phyloP scores from a whole-genome alignment of 53 echinoderm and acorn worm genomes.

The Stichopus horrens region DNA sequence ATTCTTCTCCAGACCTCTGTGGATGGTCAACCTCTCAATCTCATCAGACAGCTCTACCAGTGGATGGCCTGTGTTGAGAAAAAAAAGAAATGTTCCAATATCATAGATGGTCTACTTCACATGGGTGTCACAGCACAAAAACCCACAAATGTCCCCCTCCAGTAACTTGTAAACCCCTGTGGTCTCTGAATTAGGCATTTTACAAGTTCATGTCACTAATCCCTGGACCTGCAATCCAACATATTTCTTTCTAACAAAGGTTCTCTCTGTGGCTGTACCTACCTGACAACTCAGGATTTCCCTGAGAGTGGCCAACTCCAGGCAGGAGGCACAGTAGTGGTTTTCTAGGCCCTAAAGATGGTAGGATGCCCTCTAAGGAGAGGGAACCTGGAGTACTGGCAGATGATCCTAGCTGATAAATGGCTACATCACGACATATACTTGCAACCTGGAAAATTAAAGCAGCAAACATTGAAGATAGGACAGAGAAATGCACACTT shows the following conservation, averaged over 20 bases:
- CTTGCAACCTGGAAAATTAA: conserved; percentile 45
- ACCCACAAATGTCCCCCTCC: no score
- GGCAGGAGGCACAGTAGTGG: conserved; percentile 80
- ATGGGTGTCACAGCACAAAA: no score
- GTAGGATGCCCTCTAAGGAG: conserved; percentile 51
- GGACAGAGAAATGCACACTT: not conserved
- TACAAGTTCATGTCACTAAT: no score
- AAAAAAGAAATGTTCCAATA: not conserved
- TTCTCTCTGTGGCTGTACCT: no score
- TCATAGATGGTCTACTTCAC: no score
- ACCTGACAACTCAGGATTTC: not conserved
- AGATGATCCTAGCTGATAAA: conserved; percentile 80
- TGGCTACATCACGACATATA: conserved; percentile 70
- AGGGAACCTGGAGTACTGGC: conserved; percentile 52
- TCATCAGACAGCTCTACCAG: conserved; percentile 35
- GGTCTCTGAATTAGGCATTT: no score
- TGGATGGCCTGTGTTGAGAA: conserved; percentile 19
- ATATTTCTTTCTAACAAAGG: no score
- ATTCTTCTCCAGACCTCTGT: conserved; percentile 23
- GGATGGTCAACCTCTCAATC: conserved; percentile 16
- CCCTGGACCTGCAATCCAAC: no score
- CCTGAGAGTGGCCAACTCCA: not conserved
- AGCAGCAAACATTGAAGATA: not conserved
- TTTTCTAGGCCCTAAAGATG: conserved; percentile 44
- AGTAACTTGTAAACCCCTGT: no score